A percentile compares a stretch with the other conserved stretches of the same genome.
Evolutionary conservation across 2,888 invertebrate species (phyloP).

Genomic region (Pandemis corylana): DNA sequence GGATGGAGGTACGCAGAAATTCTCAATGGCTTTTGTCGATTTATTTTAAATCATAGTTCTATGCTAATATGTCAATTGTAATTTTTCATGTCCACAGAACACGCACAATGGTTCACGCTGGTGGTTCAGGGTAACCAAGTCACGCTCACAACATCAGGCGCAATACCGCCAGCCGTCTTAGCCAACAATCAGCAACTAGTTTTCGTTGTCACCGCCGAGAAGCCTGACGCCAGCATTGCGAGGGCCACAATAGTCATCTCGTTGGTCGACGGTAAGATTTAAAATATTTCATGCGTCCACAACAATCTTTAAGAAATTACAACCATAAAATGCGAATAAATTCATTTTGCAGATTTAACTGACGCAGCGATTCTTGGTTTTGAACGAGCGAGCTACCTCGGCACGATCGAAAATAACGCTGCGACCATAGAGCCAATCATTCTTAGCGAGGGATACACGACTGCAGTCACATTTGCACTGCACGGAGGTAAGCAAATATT

Average conservation of each 20-base stretch:
- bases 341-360: constrained; percentile 43
- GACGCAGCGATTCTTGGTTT: constrained; percentile 45
- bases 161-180: constrained; percentile 42
- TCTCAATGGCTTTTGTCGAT: not conserved
- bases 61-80: not conserved
- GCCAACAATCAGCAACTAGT: constrained; percentile 46
- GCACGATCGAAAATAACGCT: constrained; percentile 40
- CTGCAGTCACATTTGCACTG: constrained; percentile 41
- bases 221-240: constrained; percentile 37
- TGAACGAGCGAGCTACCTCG: constrained; percentile 46
- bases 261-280: constrained; percentile 10
- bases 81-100: constrained; percentile 5
- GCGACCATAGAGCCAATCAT: constrained; percentile 41
- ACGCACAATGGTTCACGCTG: constrained; percentile 42
- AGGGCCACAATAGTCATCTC: constrained; percentile 41
- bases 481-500: constrained; percentile 43
- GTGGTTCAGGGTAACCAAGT: constrained; percentile 35
- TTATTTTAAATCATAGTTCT: not conserved
- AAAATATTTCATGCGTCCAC: no score
- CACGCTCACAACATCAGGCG: constrained; percentile 34
- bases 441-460: constrained; percentile 44
- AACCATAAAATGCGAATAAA: constrained; percentile 34
- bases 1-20: constrained; percentile 50
- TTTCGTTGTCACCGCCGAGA: constrained; percentile 45
- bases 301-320: not conserved